phyloP scores from a whole-genome alignment of 2,888 invertebrate species.

The Caenorhabditis japonica region DNA sequence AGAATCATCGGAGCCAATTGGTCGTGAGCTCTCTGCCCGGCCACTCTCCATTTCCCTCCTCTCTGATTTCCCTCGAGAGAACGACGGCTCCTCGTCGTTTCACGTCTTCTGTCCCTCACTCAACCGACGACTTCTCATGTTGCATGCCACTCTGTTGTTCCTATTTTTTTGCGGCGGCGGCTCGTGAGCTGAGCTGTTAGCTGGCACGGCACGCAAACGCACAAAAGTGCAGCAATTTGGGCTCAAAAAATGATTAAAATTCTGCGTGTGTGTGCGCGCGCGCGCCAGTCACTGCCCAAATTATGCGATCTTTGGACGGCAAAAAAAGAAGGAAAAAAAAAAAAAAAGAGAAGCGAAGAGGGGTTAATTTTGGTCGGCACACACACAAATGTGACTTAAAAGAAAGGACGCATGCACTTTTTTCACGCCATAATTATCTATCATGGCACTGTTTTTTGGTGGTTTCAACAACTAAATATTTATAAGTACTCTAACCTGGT shows the following conservation, averaged over 20 bases:
- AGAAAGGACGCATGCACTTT: slow-evolving; percentile 23
- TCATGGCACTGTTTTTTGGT: neutral
- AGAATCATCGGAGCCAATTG: slow-evolving; percentile 42
- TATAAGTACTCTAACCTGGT: no score
- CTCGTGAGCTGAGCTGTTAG: no score
- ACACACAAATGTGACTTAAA: neutral
- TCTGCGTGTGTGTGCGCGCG: slow-evolving; percentile 16
- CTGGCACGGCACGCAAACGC: no score
- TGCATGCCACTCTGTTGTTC: no score
- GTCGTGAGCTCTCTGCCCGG: slow-evolving; percentile 5
- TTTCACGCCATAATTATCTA: neutral
- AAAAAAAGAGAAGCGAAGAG: neutral
- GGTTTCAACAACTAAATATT: no score
- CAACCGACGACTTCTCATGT: slow-evolving; percentile 22
- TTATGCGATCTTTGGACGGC: slow-evolving; percentile 9
- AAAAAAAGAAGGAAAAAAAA: neutral
- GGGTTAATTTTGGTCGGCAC: slow-evolving; percentile 21
- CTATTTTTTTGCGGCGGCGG: no score
- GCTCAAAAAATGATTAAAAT: slow-evolving; percentile 39
- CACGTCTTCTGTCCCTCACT: neutral
- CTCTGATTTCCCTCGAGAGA: slow-evolving; percentile 43
- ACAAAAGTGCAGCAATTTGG: no score
- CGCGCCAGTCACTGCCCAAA: slow-evolving; percentile 3
- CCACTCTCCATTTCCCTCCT: neutral
- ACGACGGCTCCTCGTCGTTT: slow-evolving; percentile 4